Base-by-base conservation (phyloP, 2,113 vertebrate genomes). In the Dipodomys ordii region DNA sequence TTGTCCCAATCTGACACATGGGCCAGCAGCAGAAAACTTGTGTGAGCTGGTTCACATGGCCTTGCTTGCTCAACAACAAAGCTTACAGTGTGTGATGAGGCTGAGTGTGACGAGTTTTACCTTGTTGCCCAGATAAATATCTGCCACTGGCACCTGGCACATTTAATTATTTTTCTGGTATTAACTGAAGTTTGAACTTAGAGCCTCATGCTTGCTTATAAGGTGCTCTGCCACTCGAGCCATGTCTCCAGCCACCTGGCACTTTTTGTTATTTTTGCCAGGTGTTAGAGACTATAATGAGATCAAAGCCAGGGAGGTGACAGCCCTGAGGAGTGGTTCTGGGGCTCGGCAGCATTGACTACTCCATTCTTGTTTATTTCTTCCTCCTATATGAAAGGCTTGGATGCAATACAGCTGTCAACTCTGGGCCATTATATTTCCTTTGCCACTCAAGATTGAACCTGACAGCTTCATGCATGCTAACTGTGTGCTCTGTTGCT, bases 11-110 rank as follows among this genome's bases (percentile, higher is more conserved):
- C 57, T 49, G 88, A 81, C 74, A 67, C 12, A 18, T 79, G 19
- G 57, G 82, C 88, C 73, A 94, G 73, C 65, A 64, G 19, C 88
- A 65, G 65, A 76, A 15, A 3, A 19, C 60, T 35, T 2, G 1
- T 3, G 2, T 39, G 64, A 74, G 57, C 80, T 39, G n/a, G 30
- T 49, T 25, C 69, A 7, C 20, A 10, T 3, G 64, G 30, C 22
- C 57, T n/a, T 15, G 35, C 83, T 76, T 57, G 62, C 20, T 67
- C 11, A n/a, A 62, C 10, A n/a, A 39, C 46, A 74, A 9, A 49
- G 74, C 65, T 44, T 19, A 32, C 62, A 1, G 32, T 22, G 46
- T 10, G 5, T 3, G 32, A 13, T 0, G 1, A 49, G 15, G 30
- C 72, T 62, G 83, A 73, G 80, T 23, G 7, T 32, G 20, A 19